Evolutionary conservation across 2,113 vertebrate species (phyloP), one percentile per base, ranked within the genome.

Genomic region (Xiphias gladius): DNA sequence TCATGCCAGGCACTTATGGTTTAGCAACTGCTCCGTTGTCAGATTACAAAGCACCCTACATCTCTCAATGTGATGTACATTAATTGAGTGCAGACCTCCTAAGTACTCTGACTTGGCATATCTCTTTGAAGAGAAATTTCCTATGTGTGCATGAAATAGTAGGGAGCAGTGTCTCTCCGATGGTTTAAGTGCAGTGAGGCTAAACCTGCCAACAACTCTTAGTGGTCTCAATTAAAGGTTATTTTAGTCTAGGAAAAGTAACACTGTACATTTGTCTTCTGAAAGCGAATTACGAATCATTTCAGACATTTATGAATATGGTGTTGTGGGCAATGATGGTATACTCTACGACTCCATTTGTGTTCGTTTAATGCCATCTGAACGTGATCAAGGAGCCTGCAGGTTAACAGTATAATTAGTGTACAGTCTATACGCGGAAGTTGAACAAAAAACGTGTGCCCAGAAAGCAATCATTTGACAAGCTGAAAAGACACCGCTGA

Each of bases 21-120:
- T 48, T 3, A 79, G 75, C 52, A 20, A 7, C 72, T 46, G 64
- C 52, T 70, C 41, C 11, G 1, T 12, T 66, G 55, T 63, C 68
- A 73, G 66, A 80, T 64, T 64, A 61, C 41, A 67, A 61, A 75
- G 55, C 37, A 58, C 12, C 41, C 52, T n/a, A 55, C 54, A 22
- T 41, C 57, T 32, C 57, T 70, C 68, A 30, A 4, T 13, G 70
- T 48, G 59, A 71, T 35, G 68, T 20, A 16, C 79, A 55, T 67
- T 50, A 7, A 73, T 80, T 73, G 79, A 76, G 76, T 68, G 48
- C 65, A 71, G 43, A 48, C 41, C 70, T 71, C 50, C n/a, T 66
- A 67, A 72, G 74, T 28, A 73, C 52, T 75, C 39, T 26, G 48
- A 77, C 73, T 81, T 37, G 50, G 68, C 76, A 43, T 52, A 37